A percentile compares a stretch with the other conserved stretches of the same genome.
phyloP scores from a whole-genome alignment of 2,113 vertebrate species.

The Psittacula cyanocephala region DNA sequence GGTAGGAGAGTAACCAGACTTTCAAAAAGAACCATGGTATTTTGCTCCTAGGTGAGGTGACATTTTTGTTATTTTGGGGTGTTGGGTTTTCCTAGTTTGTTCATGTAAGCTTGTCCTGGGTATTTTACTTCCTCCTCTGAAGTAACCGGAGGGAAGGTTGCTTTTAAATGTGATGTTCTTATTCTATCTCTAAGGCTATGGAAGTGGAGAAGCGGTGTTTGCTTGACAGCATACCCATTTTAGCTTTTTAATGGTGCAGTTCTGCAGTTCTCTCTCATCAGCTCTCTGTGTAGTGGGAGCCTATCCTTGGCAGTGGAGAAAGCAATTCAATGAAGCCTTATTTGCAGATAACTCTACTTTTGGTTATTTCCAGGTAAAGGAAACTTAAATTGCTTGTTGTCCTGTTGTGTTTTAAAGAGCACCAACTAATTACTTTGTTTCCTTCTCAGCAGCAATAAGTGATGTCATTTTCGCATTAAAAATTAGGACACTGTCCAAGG shows the following conservation, averaged over 20 bases:
- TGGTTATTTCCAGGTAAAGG: background rate
- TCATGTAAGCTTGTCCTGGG: background rate
- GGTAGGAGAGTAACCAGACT: background rate
- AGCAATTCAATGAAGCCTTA: background rate
- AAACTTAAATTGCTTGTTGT: background rate
- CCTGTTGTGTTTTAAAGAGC: background rate
- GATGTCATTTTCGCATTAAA: background rate
- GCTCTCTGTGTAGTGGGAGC: background rate
- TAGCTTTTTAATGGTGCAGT: background rate
- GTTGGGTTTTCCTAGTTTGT: background rate
- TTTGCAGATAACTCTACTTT: background rate
- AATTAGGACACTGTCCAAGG: background rate
- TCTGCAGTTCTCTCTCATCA: background rate
- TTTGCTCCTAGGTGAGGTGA: background rate
- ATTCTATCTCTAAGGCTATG: background rate
- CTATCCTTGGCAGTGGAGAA: background rate
- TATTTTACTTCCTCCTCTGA: background rate
- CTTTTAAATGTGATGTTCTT: background rate
- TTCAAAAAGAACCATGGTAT: fast-evolving
- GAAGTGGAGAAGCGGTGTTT: background rate
- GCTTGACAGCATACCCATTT: background rate
- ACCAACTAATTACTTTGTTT: background rate
- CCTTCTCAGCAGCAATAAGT: background rate
- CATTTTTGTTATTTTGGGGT: background rate
- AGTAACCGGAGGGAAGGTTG: background rate